These are phyloP conservation scores for Chaetodon trifascialis DNA, from an alignment of 2,113 vertebrate genomes.

Conservation along the genomic window DNA sequence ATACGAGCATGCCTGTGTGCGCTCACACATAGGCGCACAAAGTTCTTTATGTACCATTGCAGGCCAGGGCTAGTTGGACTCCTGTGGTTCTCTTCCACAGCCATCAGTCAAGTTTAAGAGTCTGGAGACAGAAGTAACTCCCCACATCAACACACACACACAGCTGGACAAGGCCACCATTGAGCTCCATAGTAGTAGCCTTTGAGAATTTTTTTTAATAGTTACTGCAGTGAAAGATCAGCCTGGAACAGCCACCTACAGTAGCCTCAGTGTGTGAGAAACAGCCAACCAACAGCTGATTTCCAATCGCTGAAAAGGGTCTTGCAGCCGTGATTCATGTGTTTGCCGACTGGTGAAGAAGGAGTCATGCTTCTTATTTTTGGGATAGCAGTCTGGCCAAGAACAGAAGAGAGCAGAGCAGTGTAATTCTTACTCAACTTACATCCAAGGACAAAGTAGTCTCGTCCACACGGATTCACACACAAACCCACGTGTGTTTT, in stretches of 20 bases:
- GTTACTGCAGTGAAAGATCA: slow-evolving; percentile 31
- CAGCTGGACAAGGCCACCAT: slow-evolving; percentile 72
- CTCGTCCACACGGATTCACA: neutral
- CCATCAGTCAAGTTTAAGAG: slow-evolving; percentile 74
- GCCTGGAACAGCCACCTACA: slow-evolving; percentile 9
- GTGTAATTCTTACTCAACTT: neutral
- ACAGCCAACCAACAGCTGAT: slow-evolving; percentile 1
- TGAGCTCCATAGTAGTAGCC: slow-evolving; percentile 54
- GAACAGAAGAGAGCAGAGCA: neutral
- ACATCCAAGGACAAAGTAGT: slow-evolving; percentile 6
- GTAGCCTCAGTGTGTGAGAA: slow-evolving; percentile 24
- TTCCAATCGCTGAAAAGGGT: neutral
- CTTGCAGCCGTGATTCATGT: neutral
- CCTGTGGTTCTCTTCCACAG: slow-evolving; percentile 60
- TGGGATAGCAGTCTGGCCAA: neutral
- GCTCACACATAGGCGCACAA: slow-evolving; percentile 23
- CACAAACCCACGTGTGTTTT: slow-evolving; percentile 5
- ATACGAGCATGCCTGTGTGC: too few relatives aligned
- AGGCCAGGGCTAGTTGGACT: slow-evolving; percentile 52
- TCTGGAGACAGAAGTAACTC: slow-evolving; percentile 46
- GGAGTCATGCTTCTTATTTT: neutral
- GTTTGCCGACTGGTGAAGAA: neutral
- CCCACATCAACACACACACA: slow-evolving; percentile 35
- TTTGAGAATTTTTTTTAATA: slow-evolving; percentile 50
- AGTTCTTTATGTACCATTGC: slow-evolving; percentile 50